These are phyloP conservation scores for Cephalotes varians DNA, from an alignment of 2,888 invertebrate genomes.

Conservation along the genomic window DNA sequence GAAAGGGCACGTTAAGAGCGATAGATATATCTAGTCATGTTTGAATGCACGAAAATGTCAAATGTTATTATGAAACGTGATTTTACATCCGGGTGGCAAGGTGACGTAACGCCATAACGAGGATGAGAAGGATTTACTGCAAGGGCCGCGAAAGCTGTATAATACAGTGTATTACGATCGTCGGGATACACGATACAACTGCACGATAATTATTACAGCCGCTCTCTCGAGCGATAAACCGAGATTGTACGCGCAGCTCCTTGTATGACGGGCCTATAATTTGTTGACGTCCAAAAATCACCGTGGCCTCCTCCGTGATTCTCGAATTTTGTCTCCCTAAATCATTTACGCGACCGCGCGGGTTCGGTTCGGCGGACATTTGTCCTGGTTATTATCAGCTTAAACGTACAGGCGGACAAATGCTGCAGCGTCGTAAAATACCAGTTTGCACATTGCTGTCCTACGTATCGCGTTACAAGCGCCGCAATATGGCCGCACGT, in stretches of 20 bases:
- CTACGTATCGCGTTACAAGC: conserved; percentile 68
- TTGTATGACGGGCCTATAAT: conserved; percentile 53
- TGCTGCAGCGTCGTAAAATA: conserved; percentile 73
- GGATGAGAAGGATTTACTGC: conserved; percentile 37
- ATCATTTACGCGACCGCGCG: conserved; percentile 61
- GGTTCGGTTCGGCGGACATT: conserved; percentile 49
- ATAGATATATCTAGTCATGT: not conserved
- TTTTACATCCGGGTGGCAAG: conserved; percentile 13
- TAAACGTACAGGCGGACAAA: conserved; percentile 71
- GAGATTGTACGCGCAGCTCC: conserved; percentile 34
- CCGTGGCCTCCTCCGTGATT: conserved; percentile 20
- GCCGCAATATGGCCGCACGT: conserved; percentile 60
- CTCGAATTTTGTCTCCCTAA: conserved; percentile 61
- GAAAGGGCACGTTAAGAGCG: not conserved
- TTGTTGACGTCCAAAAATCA: conserved; percentile 27
- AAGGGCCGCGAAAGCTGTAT: conserved; percentile 31
- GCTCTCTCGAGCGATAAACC: conserved; percentile 33
- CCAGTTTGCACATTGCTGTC: conserved; percentile 58
- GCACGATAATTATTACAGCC: conserved; percentile 47
- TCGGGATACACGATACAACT: conserved; percentile 45
- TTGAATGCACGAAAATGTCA: not conserved
- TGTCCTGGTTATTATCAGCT: conserved; percentile 72
- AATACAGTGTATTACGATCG: conserved; percentile 44
- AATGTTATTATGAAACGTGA: not conserved
- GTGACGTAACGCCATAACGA: conserved; percentile 13